Base-by-base conservation (phyloP, 2,797 vertebrate genomes). In the Acridotheres tristis region DNA sequence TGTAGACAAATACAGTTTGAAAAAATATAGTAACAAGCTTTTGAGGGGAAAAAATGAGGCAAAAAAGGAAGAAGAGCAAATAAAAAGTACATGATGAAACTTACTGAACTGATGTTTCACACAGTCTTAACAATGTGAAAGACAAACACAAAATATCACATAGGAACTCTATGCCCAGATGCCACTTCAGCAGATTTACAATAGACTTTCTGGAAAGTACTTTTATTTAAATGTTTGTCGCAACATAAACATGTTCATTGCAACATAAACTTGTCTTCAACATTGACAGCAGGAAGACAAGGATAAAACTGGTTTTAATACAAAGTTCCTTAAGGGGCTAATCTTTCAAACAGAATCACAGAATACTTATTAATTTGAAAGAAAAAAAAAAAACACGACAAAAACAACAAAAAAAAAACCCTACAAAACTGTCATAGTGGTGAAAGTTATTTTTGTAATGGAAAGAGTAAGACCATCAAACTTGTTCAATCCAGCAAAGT, bases 281-380 rank as follows among this genome's bases (percentile, higher is more conserved):
- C 23, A 21, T 1, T 90, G 88, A 85, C 88, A 90, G 67, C 74
- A 85, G 81, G 86, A 96, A 97, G 93, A 77, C 89, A 77, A 82
- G 92, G 87, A 93, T 96, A 96, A 93, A 88, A 86, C 58, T 66
- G 62, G 3, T 38, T 87, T 92, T 88, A 76, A 71, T 45, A 68
- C 45, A 51, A 92, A 93, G 57, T 53, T 79, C 93, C 96, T 86
- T 69, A 62, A 90, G 80, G 85, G 82, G 80, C 78, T 58, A 73
- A 67, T 83, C 85, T 96, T 95, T 97, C 94, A 96, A 88, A 59
- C 36, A 69, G 78, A 91, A 93, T 62, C 71, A 58, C 43, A 66
- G 79, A 72, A 68, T 73, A 42, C 58, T 84, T 69, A 22, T 14
- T 76, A 48, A 82, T 94, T 81, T 5, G n/a, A 7, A 53, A 73